Base-by-base conservation (phyloP, 2,797 vertebrate species). In the Microctenopoma stevenorrisi region DNA sequence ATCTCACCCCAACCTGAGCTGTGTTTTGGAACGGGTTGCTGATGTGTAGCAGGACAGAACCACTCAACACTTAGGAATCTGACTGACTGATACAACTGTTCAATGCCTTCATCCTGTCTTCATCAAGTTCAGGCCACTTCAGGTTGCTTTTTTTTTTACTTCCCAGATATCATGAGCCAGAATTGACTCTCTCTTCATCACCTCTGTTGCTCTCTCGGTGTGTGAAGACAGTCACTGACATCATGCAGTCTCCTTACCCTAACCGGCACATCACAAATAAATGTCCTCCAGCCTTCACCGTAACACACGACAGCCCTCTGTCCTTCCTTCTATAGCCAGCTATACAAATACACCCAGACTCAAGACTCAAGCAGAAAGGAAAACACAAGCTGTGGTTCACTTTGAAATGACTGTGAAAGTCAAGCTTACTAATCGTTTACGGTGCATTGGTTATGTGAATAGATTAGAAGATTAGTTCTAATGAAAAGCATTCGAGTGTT, bases 121-220 rank as follows among this genome's bases (percentile, higher is more conserved):
- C 57, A 61, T 74, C 43, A 64, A 25, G 72, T 61, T 50, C 28
- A 43, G 10, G 4, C 1, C 28, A 63, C 61, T 64, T 62, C 43
- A 65, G 51, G 28, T 25, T 50, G 59, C 58, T 67, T 65, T 74
- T 66, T 47, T 67, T 65, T 74, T 66, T 47, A 33, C 7, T n/a
- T 28, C 28, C 0, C 28, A 38, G 10, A 76, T 56, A 63, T 61
- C 55, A 40, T 33, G n/a, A 52, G 16, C 22, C 48, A 70, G 28
- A 54, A 14, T 13, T 66, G 42, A 38, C 26, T 58, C 16, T 2
- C 10, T 1, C 12, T 22, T 15, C 2, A 14, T 25, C 9, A 16
- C 33, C 6, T 42, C 40, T 42, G 2, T 42, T 14, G 11, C 40
- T 9, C 38, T 49, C 13, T 33, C 14, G 1, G 1, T 5, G 14